Evolutionary conservation across 2,113 vertebrate genomes (phyloP).

Genomic region (Perca fluviatilis): DNA sequence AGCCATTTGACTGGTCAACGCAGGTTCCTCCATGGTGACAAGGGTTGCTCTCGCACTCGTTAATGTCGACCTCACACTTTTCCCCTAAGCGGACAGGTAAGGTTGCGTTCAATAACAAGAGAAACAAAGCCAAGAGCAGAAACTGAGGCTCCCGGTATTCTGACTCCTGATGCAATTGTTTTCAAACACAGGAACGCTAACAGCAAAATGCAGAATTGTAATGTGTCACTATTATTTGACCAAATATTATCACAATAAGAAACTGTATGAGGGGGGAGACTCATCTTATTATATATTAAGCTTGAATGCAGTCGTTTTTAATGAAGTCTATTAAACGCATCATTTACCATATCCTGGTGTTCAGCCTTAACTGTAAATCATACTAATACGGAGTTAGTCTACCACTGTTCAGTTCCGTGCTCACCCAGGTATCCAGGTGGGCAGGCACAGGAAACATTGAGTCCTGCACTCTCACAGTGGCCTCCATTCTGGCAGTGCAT

Average conservation of each 20-base stretch:
- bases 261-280: not conserved
- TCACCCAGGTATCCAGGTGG: constrained; percentile 90
- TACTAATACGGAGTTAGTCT: not conserved
- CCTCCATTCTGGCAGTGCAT: constrained; percentile 94
- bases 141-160: not conserved
- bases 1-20: constrained; percentile 93
- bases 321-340: not conserved
- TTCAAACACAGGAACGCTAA: not conserved
- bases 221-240: not conserved
- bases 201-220: not conserved
- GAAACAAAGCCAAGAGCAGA: not conserved
- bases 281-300: not conserved
- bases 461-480: constrained; percentile 89
- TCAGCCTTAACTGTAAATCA: not conserved
- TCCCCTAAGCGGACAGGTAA: constrained; percentile 85
- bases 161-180: not conserved
- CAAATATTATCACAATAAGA: not conserved
- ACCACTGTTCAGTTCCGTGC: not conserved
- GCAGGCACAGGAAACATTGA: constrained; percentile 92
- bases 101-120: constrained; percentile 10
- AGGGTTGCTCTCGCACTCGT: constrained; percentile 95
- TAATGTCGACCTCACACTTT: constrained; percentile 92
- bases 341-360: not conserved
- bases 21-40: constrained; percentile 96
- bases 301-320: not conserved